Base-by-base conservation (phyloP, 2,888 invertebrate species). In the Limnephilus lunatus region DNA sequence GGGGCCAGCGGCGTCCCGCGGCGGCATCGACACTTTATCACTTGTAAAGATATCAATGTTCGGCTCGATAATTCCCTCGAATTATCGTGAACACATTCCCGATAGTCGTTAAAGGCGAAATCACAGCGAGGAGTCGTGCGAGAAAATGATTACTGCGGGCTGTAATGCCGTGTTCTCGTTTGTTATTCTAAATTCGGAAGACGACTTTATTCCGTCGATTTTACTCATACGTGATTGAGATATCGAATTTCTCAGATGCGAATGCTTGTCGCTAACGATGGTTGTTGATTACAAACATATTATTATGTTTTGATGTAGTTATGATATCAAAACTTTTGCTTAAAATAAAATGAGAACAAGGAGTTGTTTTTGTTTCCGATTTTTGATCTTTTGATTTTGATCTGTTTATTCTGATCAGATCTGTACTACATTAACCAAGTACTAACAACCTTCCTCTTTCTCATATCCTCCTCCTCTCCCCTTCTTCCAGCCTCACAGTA, bases 21-120 rank as follows among this genome's bases (percentile, higher is more conserved):
- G 93, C 68, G 85, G 44, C 35, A 90, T 91, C 92, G 91, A 93
- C 92, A 93, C 93, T 93, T 86, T 81, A 93, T 93, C 93, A 93
- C 91, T 89, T 90, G 92, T 90, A 85, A 90, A 91, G 53, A 53
- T 87, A 85, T 89, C 89, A 91, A 85, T 89, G 82, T 68, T 68
- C 89, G 92, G 35, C 80, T 39, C 88, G 88, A 89, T 89, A 89
- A 89, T 89, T 89, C 88, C 53, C 90, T 91, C 89, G 91, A 89
- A 92, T 93, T 92, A 93, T 93, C 90, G 89, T 93, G 92, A 89
- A 93, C 92, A 91, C 93, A 93, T 90, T 91, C 88, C 80, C 88
- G 32, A 80, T n/a, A 31, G 88, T 68, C 90, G 89, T 91, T 90
- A 91, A 44, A 85, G 53, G 44, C 53, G 89, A 81, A 81, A 88